A percentile compares a stretch with the other conserved stretches of the same genome.
phyloP scores from a whole-genome alignment of 2,113 vertebrate genomes.

The Hippoglossus stenolepis region DNA sequence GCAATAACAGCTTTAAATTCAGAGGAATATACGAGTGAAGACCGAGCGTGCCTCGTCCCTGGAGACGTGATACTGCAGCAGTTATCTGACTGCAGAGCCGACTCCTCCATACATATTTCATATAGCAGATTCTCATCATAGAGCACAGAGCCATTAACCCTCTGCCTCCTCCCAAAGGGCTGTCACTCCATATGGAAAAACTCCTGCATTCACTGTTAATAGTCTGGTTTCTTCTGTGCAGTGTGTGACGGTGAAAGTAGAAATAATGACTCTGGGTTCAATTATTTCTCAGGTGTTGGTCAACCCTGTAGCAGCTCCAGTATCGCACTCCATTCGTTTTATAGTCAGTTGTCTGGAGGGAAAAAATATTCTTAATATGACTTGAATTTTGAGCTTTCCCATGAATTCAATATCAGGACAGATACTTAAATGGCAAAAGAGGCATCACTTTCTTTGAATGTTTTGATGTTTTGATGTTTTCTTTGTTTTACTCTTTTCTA shows the following conservation, averaged over 20 bases:
- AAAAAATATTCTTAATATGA: conserved; percentile 9
- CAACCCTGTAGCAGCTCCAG: background rate
- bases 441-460: too few relatives aligned
- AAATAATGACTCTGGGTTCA: conserved; percentile 24
- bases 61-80: conserved; percentile 34
- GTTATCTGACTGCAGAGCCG: conserved; percentile 36
- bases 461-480: too few relatives aligned
- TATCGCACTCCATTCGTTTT: conserved; percentile 4
- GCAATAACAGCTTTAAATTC: conserved; percentile 20
- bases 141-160: conserved; percentile 46
- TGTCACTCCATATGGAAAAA: conserved; percentile 40
- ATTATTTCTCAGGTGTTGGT: conserved; percentile 8
- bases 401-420: background rate
- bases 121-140: conserved; percentile 51
- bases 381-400: background rate
- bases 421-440: too few relatives aligned
- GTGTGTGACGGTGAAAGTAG: conserved; percentile 3
- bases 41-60: conserved; percentile 31
- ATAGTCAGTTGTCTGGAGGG: background rate
- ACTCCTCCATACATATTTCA: conserved; percentile 69
- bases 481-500: too few relatives aligned
- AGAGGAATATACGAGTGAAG: background rate
- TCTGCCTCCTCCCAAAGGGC: conserved; percentile 30
- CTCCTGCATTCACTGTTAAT: conserved; percentile 35
- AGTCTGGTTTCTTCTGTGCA: conserved; percentile 4